These are phyloP conservation scores for Dorcus hopei DNA, from an alignment of 2,888 invertebrate species.

Conservation along the genomic window DNA sequence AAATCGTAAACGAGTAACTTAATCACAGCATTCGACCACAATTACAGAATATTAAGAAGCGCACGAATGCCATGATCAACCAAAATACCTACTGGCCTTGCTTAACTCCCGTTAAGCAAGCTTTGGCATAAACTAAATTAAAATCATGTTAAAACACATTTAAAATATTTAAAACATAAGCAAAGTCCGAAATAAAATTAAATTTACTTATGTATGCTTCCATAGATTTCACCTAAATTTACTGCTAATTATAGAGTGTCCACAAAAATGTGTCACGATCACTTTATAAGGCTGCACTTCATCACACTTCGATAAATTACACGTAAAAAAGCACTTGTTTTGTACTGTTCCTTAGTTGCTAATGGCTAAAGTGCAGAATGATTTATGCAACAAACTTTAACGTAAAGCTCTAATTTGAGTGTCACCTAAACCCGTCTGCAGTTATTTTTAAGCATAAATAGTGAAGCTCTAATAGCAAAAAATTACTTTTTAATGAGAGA, in stretches of 20 bases:
- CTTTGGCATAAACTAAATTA: constrained; percentile 25
- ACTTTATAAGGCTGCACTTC: constrained; percentile 11
- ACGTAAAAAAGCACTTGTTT: constrained; percentile 32
- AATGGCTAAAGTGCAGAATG: constrained; percentile 12
- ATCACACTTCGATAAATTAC: constrained; percentile 16
- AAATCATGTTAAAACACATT: constrained; percentile 39
- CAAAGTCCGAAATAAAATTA: constrained; percentile 21
- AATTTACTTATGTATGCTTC: background rate
- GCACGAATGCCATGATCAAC: background rate
- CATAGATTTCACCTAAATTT: constrained; percentile 15
- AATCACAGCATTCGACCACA: too few species aligned
- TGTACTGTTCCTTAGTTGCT: constrained; percentile 29
- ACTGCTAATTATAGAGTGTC: too few species aligned
- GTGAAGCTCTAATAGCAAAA: background rate
- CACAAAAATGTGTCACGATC: constrained; percentile 6
- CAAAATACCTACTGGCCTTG: constrained; percentile 32
- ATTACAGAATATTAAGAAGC: too few species aligned
- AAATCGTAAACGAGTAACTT: background rate
- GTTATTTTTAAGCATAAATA: background rate
- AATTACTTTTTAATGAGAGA: constrained; percentile 58
- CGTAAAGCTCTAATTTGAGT: too few species aligned
- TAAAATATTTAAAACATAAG: constrained; percentile 31
- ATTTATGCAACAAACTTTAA: background rate
- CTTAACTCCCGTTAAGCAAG: constrained; percentile 32
- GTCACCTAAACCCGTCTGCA: too few species aligned